Evolutionary conservation across 2,113 vertebrate species (phyloP), one percentile per base, ranked within the genome.

Genomic region (Oostethus manadensis): DNA sequence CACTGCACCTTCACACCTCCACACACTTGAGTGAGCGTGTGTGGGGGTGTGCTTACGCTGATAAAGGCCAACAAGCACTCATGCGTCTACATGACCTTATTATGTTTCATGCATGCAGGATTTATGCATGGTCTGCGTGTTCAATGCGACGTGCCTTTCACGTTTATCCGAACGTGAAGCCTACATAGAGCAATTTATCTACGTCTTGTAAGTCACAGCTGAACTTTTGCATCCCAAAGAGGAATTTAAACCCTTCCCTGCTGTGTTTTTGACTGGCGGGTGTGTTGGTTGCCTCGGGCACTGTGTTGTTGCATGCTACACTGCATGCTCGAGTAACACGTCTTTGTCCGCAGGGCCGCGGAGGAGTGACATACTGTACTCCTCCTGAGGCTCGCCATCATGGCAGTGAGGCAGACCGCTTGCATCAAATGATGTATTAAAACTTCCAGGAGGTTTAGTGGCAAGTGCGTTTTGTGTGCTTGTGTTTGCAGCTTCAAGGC

Each of bases 41-140:
- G 65, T 53, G 66, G 46, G 64, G 46, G 64, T 70, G 70, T 73
- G 81, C 60, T 63, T 77, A 47, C 67, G 67, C 62, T 80, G 73
- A 83, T 84, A 80, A 82, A 62, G 58, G 69, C 70, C 62, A 59
- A 49, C 53, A 55, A 76, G 71, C 80, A 72, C 64, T 77, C 74
- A 80, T 70, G 83, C 71, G 40, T 79, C 73, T n/a, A 44, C 29
- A 1, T 82, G 84, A 79, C 75, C 81, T 83, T 82, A 83, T 87
- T 84, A 81, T 77, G 73, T 68, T 76, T 56, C 50, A 56, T 58
- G 61, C n/a, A 1, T 80, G 76, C 67, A 10, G 45, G 44, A 22
- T 56, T 70, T 70, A 73, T 79, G 48, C 68, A 44, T 49, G 23
- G 47, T 53, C 46, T 40, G 17, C 2, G 8, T 49, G 26, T 64